These are phyloP conservation scores for Sycophila texana DNA, from an alignment of 2,888 invertebrate genomes.

Conservation along the genomic window DNA sequence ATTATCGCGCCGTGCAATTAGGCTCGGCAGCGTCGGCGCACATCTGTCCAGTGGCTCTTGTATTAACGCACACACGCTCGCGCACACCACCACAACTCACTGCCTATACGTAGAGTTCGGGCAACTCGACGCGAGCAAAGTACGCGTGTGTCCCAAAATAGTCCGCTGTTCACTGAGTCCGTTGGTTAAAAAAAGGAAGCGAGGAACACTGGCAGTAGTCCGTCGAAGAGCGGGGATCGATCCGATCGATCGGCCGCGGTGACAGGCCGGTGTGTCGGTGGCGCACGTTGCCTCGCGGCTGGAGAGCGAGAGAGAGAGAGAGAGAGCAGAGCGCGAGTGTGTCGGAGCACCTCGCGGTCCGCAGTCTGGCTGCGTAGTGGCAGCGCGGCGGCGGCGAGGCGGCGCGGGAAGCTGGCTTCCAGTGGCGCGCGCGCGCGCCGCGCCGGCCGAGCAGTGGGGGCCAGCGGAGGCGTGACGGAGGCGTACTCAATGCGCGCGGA, in stretches of 20 bases:
- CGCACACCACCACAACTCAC: conserved; percentile 35
- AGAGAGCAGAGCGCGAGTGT: conserved; percentile 62
- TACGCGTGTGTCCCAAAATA: background rate
- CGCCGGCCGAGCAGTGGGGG: conserved; percentile 60
- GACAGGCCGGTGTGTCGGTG: conserved; percentile 3
- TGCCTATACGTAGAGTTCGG: background rate
- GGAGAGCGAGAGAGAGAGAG: background rate
- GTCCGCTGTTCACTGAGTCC: background rate
- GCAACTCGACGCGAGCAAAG: too few relatives aligned
- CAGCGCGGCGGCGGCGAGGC: conserved; percentile 56
- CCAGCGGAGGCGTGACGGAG: conserved; percentile 66
- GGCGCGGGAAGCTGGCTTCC: conserved; percentile 40
- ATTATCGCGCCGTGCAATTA: background rate
- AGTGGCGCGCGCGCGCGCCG: conserved; percentile 62
- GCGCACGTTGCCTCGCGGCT: conserved; percentile 1
- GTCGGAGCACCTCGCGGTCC: conserved; percentile 72
- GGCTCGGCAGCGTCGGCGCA: background rate
- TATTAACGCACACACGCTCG: background rate
- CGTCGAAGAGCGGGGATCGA: background rate
- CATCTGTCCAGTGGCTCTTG: background rate
- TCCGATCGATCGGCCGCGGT: background rate
- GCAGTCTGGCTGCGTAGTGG: conserved; percentile 76
- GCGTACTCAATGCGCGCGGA: conserved; percentile 74
- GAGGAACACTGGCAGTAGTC: background rate
- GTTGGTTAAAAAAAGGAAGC: background rate